Conservation (phyloP, 2,888 invertebrate genomes). For the Athrips mouffetella region DNA sequence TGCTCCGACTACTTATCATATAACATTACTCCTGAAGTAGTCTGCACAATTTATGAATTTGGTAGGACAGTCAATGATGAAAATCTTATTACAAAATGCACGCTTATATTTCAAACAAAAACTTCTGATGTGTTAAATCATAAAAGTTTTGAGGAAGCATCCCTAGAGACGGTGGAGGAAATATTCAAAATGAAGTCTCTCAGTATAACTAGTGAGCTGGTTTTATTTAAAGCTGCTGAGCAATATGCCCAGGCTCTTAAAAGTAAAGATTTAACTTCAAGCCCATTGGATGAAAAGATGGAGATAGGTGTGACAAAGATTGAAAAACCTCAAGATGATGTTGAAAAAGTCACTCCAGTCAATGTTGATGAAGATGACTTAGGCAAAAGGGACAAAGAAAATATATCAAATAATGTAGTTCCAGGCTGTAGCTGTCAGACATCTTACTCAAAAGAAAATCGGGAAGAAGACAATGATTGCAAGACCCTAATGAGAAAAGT, state of each 20-base stretch:
- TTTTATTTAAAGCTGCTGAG: constrained; percentile 2
- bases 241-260: background rate
- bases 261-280: background rate
- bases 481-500: background rate
- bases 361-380: no score
- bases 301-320: no score
- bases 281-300: no score
- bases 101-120: background rate
- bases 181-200: constrained; percentile 2
- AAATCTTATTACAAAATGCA: background rate
- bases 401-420: no score
- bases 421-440: no score
- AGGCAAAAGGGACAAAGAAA: no score
- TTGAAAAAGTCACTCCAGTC: no score
- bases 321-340: no score
- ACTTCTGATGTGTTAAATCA: background rate
- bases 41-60: constrained; percentile 6
- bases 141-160: background rate
- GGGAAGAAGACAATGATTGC: no score
- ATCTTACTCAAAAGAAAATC: no score
- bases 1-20: constrained; percentile 3
- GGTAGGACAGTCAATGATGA: constrained; percentile 1
- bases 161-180: background rate
- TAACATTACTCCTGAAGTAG: background rate
- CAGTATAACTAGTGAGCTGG: background rate